A percentile compares a stretch with the other conserved stretches of the same genome.
Evolutionary conservation across 2,888 invertebrate species (phyloP).

Genomic region (Lutraria lutraria): DNA sequence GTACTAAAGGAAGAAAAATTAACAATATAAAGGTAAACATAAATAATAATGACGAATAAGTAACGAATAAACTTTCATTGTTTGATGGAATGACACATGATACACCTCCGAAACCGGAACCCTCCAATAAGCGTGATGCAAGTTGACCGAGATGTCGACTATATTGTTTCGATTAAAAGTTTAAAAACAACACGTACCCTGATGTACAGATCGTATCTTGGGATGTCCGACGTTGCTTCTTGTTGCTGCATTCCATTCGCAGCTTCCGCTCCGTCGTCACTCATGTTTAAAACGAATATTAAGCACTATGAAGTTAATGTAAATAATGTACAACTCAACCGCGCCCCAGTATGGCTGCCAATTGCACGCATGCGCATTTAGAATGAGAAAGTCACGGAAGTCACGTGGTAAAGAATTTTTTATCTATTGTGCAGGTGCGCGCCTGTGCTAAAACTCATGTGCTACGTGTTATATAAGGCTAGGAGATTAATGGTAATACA

Average conservation of each 20-base stretch:
- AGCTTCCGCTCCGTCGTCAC: conserved; percentile 60
- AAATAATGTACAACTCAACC: conserved; percentile 32
- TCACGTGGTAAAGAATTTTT: conserved; percentile 36
- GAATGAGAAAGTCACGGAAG: not conserved
- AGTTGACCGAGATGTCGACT: not conserved
- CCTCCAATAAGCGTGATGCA: too few relatives aligned
- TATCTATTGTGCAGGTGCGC: too few relatives aligned
- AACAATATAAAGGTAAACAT: too few relatives aligned
- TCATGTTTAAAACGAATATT: conserved; percentile 52
- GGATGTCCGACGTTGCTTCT: conserved; percentile 51
- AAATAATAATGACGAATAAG: too few relatives aligned
- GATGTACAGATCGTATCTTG: conserved; percentile 63
- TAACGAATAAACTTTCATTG: too few relatives aligned
- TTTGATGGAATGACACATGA: too few relatives aligned
- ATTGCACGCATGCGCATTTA: conserved; percentile 62
- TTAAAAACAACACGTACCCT: conserved; percentile 57
- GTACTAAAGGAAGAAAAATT: too few relatives aligned
- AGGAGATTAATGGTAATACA: too few relatives aligned
- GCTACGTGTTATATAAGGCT: too few relatives aligned
- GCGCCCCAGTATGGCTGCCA: conserved; percentile 70
- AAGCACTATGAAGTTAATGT: not conserved
- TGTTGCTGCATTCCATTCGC: conserved; percentile 57
- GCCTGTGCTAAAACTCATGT: too few relatives aligned
- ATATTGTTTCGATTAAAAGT: not conserved
- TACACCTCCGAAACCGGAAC: too few relatives aligned